Evolutionary conservation across 2,888 invertebrate species (phyloP).

Genomic region (Acronicta alni): DNA sequence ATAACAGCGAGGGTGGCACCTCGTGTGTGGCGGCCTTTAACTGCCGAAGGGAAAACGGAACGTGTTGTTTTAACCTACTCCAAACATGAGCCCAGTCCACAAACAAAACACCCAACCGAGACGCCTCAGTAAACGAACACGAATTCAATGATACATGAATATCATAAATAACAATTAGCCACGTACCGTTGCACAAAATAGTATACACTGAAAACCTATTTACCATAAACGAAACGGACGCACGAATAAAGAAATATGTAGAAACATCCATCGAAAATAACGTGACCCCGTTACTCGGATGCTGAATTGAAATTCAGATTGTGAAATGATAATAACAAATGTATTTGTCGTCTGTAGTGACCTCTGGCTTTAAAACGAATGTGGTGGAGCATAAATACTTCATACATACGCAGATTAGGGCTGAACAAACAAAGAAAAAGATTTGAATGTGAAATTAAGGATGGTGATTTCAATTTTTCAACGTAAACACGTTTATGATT

Average conservation of each 20-base stretch:
- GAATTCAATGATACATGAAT: conserved; percentile 62
- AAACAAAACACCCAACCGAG: conserved; percentile 60
- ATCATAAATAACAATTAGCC: conserved; percentile 66
- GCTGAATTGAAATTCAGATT: conserved; percentile 85
- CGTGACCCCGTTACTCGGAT: conserved; percentile 85
- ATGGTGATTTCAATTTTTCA: conserved; percentile 79
- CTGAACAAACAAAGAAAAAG: conserved; percentile 81
- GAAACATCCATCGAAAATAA: conserved; percentile 78
- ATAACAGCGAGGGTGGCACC: conserved; percentile 63
- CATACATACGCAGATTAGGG: conserved; percentile 83
- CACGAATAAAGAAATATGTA: conserved; percentile 75
- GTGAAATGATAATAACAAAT: conserved; percentile 83
- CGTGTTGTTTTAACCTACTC: conserved; percentile 70
- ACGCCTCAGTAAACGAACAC: conserved; percentile 45
- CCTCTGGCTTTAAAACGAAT: conserved; percentile 77
- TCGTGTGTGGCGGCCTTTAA: conserved; percentile 70
- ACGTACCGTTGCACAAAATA: conserved; percentile 61
- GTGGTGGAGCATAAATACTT: conserved; percentile 73
- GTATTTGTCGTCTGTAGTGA: conserved; percentile 79
- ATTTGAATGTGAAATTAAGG: conserved; percentile 84
- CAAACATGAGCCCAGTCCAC: conserved; percentile 54
- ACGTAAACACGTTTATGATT: conserved; percentile 73
- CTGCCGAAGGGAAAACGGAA: conserved; percentile 60
- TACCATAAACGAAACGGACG: conserved; percentile 63
- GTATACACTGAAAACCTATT: conserved; percentile 54